Conservation (phyloP, 2,113 vertebrate species). For the Sorex araneus region DNA sequence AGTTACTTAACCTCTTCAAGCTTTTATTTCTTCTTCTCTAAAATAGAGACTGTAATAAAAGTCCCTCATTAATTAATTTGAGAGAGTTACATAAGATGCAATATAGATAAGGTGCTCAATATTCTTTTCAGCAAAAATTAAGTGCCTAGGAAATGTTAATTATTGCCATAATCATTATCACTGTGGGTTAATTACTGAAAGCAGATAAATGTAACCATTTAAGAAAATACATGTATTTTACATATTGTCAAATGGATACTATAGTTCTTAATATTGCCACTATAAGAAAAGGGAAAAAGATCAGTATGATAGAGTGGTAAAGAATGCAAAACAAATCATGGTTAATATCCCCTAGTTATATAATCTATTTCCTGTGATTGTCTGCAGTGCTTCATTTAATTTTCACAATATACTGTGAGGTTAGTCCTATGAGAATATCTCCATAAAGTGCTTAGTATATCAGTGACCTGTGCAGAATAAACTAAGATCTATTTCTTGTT, state of each 20-base stretch:
- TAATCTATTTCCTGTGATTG: constrained; percentile 12
- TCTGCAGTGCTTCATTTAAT: constrained; percentile 45
- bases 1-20: constrained; percentile 50
- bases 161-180: neutral
- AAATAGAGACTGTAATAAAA: constrained; percentile 48
- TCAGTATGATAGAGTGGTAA: neutral
- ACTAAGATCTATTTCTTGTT: constrained; percentile 53
- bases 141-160: constrained; percentile 27
- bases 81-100: constrained; percentile 42
- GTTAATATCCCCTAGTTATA: neutral
- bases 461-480: constrained; percentile 28
- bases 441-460: constrained; percentile 2
- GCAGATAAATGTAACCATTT: constrained; percentile 44
- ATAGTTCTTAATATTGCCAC: constrained; percentile 45
- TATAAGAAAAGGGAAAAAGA: constrained; percentile 38
- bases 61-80: constrained; percentile 6
- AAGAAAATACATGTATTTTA: constrained; percentile 38
- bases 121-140: constrained; percentile 53
- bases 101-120: constrained; percentile 29
- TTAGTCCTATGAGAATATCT: constrained; percentile 48
- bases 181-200: constrained; percentile 57
- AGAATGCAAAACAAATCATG: neutral
- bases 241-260: neutral
- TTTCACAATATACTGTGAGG: neutral
- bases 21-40: constrained; percentile 33